Conservation (phyloP, 2,797 vertebrate genomes). For the Bovichtus diacanthus region DNA sequence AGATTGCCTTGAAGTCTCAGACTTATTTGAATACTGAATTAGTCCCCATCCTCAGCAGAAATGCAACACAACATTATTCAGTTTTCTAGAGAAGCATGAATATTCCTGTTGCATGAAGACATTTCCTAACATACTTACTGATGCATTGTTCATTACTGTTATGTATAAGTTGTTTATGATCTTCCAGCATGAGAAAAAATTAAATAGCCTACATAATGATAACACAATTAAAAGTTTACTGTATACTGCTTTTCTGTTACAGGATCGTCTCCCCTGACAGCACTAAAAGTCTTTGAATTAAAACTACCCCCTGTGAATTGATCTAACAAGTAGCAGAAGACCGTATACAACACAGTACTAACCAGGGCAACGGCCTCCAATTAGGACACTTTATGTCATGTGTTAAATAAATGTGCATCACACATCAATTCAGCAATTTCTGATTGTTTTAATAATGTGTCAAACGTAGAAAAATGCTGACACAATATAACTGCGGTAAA, state of each 20-base stretch:
- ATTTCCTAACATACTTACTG: not conserved
- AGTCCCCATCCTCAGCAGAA: constrained; percentile 8
- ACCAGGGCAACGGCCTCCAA: constrained; percentile 6
- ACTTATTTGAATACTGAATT: constrained; percentile 37
- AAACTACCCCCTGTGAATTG: not conserved
- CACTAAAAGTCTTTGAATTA: not conserved
- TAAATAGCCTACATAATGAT: not conserved
- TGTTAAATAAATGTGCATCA: not conserved
- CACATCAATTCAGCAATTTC: constrained; percentile 19
- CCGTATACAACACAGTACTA: not conserved
- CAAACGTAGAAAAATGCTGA: not conserved
- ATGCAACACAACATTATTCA: not conserved
- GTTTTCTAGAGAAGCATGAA: constrained; percentile 25
- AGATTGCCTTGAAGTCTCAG: constrained; percentile 35
- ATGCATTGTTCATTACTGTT: constrained; percentile 9
- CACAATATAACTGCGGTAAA: constrained; percentile 7
- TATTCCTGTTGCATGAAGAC: constrained; percentile 14
- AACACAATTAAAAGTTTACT: not conserved
- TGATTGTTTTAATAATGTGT: constrained; percentile 43
- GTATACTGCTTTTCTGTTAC: not conserved
- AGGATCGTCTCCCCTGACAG: constrained; percentile 3
- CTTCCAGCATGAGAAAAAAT: not conserved
- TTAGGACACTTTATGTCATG: not conserved
- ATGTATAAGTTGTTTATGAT: not conserved
- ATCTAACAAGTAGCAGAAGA: not conserved